Evolutionary conservation across 1,140 invertebrate species (phyloP), one percentile per base, ranked within the genome.

Genomic region (Panagrolaimus sp.): DNA sequence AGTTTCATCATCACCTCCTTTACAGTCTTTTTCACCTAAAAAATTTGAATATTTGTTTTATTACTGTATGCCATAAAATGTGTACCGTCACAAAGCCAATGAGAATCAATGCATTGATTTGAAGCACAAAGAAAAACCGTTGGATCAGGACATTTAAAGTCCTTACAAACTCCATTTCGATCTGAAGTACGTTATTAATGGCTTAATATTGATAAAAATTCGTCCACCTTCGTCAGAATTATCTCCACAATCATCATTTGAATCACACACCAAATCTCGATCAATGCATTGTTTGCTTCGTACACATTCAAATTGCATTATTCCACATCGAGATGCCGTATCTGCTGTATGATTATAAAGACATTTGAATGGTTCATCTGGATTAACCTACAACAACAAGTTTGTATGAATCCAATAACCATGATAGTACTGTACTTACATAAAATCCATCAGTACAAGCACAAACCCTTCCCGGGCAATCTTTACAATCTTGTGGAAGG

Each of bases 211-310:
- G 32, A 4, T 38, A 4, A 4, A 38, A 38, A 38, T 38, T 38
- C 7, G 2, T 38, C 32, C 2, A 7, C 32, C 63, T 21, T 65
- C 63, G 26, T 65, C 63, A 21, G 63, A 43, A 12, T 32, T 32
- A 21, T 65, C 63, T 12, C 43, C 43, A 47, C 63, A 65, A 32
- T 65, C 21, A 43, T 47, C 43, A 65, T 44, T 43, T 17, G 17
- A 10, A 21, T 65, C 63, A 65, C 63, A 65, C 1, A 65, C 63
- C 2, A 65, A 32, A 17, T 65, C 63, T 21, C 52, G 52, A 72
- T 85, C 85, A 64, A 88, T 86, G 78, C 87, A 88, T 1, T 79
- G 68, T 14, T 78, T 71, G 71, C 85, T 87, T 38, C 79, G 78
- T 3, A 73, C 69, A 68, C 87, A 88, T 71, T 86, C 82, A 74